phyloP scores from a whole-genome alignment of 2,113 vertebrate species.

The Labeo catla region DNA sequence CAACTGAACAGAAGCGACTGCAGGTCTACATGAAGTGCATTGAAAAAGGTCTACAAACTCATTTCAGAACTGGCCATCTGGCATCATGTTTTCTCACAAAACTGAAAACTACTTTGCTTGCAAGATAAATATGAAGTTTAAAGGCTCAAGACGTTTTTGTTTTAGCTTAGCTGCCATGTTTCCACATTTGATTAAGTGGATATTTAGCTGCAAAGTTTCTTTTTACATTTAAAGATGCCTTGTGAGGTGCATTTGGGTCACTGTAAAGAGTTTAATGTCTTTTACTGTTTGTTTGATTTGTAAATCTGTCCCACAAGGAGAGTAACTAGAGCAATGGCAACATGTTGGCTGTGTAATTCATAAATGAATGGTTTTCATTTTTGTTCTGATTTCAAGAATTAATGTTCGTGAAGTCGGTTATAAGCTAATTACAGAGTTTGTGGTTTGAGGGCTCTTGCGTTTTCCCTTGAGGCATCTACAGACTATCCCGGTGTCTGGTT shows the following conservation, averaged over 20 bases:
- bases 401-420: constrained; percentile 32
- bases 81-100: constrained; percentile 8
- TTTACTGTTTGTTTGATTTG: constrained; percentile 14
- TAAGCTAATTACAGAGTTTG: constrained; percentile 25
- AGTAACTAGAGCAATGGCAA: neutral
- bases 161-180: neutral
- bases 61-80: constrained; percentile 29
- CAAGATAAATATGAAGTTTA: constrained; percentile 19
- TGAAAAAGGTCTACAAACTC: constrained; percentile 36
- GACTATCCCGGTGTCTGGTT: constrained; percentile 51
- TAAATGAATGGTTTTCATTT: neutral
- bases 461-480: constrained; percentile 52
- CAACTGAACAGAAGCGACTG: constrained; percentile 35
- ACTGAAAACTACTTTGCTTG: constrained; percentile 12
- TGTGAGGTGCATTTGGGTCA: neutral
- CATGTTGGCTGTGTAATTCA: neutral
- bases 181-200: no score
- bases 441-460: constrained; percentile 38
- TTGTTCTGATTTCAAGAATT: constrained; percentile 19
- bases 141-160: constrained; percentile 27
- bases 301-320: neutral
- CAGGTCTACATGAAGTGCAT: constrained; percentile 16
- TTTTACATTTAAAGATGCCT: no score
- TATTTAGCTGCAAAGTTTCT: no score
- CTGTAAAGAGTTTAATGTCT: neutral